These are phyloP conservation scores for Tragelaphus buxtoni DNA, from an alignment of 2,113 vertebrate genomes.

Conservation along the genomic window DNA sequence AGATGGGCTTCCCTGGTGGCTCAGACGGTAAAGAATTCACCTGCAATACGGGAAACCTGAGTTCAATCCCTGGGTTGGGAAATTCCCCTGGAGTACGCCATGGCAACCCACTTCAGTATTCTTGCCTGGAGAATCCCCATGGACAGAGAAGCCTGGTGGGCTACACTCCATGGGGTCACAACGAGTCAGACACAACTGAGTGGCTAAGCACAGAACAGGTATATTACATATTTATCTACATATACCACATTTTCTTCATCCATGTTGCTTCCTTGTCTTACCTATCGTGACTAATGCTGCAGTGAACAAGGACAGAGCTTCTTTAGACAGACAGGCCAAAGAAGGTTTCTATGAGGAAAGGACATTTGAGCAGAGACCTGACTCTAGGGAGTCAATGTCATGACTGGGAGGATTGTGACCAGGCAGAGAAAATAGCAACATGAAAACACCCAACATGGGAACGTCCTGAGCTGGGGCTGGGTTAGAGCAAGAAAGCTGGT, in stretches of 20 bases:
- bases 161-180: neutral
- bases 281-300: neutral
- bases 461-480: neutral
- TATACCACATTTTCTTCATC: neutral
- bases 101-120: neutral
- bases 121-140: neutral
- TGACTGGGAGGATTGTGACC: neutral
- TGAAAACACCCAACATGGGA: neutral
- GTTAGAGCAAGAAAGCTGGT: neutral
- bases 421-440: neutral
- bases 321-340: neutral
- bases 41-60: neutral
- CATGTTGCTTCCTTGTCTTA: neutral
- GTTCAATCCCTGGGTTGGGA: neutral
- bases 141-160: neutral
- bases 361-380: neutral
- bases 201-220: neutral
- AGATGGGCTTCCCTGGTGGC: neutral
- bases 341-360: neutral
- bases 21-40: neutral
- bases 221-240: neutral
- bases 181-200: neutral
- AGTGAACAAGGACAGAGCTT: neutral
- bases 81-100: neutral
- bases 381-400: neutral